A percentile compares a stretch with the other conserved stretches of the same genome.
These are phyloP conservation scores for Suillia variegata DNA, from an alignment of 2,888 invertebrate species.

Conservation along the genomic window DNA sequence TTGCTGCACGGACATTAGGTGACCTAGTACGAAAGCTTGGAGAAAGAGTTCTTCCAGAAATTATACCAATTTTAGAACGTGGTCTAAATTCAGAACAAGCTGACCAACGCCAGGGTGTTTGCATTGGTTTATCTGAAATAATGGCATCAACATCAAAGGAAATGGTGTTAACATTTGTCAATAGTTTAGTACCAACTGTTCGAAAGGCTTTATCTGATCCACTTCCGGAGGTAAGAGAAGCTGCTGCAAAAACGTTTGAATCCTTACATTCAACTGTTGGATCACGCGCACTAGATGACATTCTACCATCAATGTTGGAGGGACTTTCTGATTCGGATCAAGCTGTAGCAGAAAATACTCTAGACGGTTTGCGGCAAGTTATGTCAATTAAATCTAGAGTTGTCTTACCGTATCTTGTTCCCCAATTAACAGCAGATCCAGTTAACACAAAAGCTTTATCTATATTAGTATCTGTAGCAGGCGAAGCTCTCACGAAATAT, in stretches of 20 bases:
- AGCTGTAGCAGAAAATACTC: conserved; percentile 81
- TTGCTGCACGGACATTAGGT: conserved; percentile 94
- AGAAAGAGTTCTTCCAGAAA: conserved; percentile 95
- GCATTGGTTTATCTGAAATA: conserved; percentile 97
- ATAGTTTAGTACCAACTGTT: conserved; percentile 91
- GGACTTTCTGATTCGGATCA: conserved; percentile 76
- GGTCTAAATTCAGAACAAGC: conserved; percentile 89
- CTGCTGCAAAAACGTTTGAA: conserved; percentile 97
- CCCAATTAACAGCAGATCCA: conserved; percentile 86
- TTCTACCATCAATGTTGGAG: conserved; percentile 88
- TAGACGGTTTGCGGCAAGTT: conserved; percentile 95
- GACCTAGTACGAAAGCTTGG: conserved; percentile 97
- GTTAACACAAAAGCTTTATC: conserved; percentile 93
- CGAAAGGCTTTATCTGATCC: conserved; percentile 93
- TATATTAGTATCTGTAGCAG: conserved; percentile 92
- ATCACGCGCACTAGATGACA: conserved; percentile 92
- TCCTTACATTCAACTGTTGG: conserved; percentile 94
- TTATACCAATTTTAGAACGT: conserved; percentile 94
- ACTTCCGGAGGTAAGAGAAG: conserved; percentile 87
- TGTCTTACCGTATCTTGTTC: conserved; percentile 94
- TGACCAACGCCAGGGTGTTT: conserved; percentile 97
- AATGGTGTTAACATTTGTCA: conserved; percentile 88
- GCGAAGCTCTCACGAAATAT: conserved; percentile 88
- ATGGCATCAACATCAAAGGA: conserved; percentile 96
- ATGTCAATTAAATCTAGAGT: conserved; percentile 96